Percentiles rank a stretch among this genome's conserved stretches.
phyloP scores from a whole-genome alignment of 1,140 invertebrate species.

The Chelonus insularis region DNA sequence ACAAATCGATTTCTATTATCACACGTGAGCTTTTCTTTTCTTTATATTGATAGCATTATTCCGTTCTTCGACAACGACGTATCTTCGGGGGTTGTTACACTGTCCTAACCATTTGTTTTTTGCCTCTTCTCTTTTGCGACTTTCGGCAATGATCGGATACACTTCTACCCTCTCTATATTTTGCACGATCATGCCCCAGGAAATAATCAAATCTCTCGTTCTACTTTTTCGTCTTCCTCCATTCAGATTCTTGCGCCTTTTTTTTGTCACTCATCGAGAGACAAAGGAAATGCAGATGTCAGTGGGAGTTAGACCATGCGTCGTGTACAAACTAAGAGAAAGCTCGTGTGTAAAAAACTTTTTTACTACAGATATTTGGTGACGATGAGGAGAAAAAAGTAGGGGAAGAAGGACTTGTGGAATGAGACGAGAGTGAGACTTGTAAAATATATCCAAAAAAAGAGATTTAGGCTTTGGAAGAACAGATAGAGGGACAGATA shows the following conservation, averaged over 20 bases:
- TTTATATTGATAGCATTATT: constrained; percentile 54
- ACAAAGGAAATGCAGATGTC: constrained; percentile 18
- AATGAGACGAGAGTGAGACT: constrained; percentile 8
- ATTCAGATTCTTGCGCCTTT: not conserved
- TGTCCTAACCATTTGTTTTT: constrained; percentile 5
- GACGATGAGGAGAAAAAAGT: not conserved
- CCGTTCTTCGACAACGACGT: constrained; percentile 35
- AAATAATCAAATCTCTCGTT: not conserved
- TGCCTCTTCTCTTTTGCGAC: constrained; percentile 13
- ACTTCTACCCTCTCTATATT: not conserved
- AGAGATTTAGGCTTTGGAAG: constrained; percentile 10
- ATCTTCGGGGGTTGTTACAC: constrained; percentile 8
- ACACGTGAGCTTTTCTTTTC: constrained; percentile 25
- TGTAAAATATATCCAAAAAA: constrained; percentile 30
- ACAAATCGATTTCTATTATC: constrained; percentile 59
- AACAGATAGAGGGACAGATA: constrained; percentile 15
- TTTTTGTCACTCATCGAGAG: constrained; percentile 8
- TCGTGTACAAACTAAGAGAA: constrained; percentile 21
- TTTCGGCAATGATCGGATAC: not conserved
- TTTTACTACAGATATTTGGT: not conserved
- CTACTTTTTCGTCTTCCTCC: not conserved
- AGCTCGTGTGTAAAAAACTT: not conserved
- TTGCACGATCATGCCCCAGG: not conserved
- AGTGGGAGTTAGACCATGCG: constrained; percentile 18
- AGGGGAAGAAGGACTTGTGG: constrained; percentile 10